Conservation (phyloP, 2,888 invertebrate species). For the Deilephila elpenor region DNA sequence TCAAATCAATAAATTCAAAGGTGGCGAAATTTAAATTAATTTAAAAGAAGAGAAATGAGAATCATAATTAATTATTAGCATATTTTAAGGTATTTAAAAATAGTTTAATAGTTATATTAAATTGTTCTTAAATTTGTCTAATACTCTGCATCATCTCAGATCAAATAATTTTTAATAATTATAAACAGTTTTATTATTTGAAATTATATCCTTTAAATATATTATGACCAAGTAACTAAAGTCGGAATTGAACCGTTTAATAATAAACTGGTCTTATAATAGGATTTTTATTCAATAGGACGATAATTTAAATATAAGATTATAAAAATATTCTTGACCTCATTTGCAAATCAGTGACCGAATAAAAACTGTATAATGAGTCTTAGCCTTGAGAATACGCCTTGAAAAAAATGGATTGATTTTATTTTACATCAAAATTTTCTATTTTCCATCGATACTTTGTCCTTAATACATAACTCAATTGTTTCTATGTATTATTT, state of each 20-base stretch:
- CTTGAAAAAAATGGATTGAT: conserved; percentile 11
- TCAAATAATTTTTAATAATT: too few species aligned
- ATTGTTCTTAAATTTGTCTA: too few species aligned
- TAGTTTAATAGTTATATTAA: too few species aligned
- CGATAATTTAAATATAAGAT: not conserved
- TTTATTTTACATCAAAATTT: conserved; percentile 6
- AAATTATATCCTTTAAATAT: too few species aligned
- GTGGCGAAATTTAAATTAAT: too few species aligned
- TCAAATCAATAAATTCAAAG: too few species aligned
- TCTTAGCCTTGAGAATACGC: not conserved
- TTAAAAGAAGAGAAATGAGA: too few species aligned
- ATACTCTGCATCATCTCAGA: too few species aligned
- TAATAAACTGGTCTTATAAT: not conserved
- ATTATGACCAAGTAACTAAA: too few species aligned
- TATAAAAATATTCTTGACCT: conserved; percentile 3
- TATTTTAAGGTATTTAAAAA: too few species aligned
- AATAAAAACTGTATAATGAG: not conserved
- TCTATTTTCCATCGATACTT: not conserved
- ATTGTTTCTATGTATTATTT: not conserved
- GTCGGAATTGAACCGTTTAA: not conserved
- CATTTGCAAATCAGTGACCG: conserved; percentile 23
- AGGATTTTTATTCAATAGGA: conserved; percentile 19
- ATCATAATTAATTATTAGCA: too few species aligned
- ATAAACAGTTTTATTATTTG: too few species aligned
- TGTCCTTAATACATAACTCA: not conserved